These are phyloP conservation scores for Threskiornis aethiopicus DNA, from an alignment of 2,797 vertebrate genomes.

Conservation along the genomic window DNA sequence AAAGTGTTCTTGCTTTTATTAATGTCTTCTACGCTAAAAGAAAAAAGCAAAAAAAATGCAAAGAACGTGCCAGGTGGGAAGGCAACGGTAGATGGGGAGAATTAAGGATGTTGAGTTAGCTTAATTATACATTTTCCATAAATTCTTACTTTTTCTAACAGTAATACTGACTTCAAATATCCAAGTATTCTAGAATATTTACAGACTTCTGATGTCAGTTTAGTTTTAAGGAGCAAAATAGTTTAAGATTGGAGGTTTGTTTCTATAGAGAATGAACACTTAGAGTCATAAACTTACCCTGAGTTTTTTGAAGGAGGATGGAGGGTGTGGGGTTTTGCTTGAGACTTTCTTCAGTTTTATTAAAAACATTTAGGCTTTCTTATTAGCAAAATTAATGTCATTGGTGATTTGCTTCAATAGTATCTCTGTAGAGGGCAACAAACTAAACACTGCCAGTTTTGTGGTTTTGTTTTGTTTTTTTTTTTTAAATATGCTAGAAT, in stretches of 20 bases:
- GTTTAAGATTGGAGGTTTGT: neutral
- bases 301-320: neutral
- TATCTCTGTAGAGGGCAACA: neutral
- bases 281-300: neutral
- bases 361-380: neutral
- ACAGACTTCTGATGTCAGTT: neutral
- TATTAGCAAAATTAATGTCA: neutral
- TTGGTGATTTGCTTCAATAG: neutral
- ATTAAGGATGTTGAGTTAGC: neutral
- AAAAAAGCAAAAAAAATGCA: neutral
- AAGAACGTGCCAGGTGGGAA: neutral
- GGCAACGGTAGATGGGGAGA: neutral
- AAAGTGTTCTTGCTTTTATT: neutral
- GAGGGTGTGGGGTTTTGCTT: neutral
- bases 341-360: neutral
- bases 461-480: no score
- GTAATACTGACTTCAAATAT: neutral
- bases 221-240: neutral
- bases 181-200: neutral
- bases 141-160: neutral
- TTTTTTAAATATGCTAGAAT: neutral
- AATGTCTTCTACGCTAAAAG: neutral
- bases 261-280: neutral
- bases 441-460: neutral
- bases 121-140: neutral